Percentiles rank a stretch among this genome's conserved stretches.
Conservation (phyloP, 2,888 invertebrate genomes). For the Drosophila buzzatii region DNA sequence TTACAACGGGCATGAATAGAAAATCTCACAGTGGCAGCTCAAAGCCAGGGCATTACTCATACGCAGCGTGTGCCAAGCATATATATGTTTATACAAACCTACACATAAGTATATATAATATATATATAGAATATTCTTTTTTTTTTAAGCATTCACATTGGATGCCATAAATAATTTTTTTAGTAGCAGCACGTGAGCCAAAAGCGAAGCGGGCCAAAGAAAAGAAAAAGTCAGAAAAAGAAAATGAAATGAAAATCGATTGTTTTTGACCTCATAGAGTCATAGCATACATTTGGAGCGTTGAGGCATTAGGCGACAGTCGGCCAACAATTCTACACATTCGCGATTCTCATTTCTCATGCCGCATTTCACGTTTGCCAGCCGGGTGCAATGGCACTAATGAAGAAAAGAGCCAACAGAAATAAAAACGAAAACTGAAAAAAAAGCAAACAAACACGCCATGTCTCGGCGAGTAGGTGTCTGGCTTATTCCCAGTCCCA, state of each 20-base stretch:
- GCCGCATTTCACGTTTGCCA: slow-evolving; percentile 20
- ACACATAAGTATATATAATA: not conserved
- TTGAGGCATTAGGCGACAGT: slow-evolving; percentile 59
- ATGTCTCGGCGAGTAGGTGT: slow-evolving; percentile 53
- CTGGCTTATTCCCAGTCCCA: slow-evolving; percentile 46
- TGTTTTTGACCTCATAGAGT: slow-evolving; percentile 82
- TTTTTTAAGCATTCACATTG: slow-evolving; percentile 29
- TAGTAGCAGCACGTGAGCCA: slow-evolving; percentile 65
- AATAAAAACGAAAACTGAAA: slow-evolving; percentile 56
- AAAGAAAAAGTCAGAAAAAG: slow-evolving; percentile 47
- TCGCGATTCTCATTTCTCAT: slow-evolving; percentile 27
- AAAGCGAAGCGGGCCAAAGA: slow-evolving; percentile 44
- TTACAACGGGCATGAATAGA: slow-evolving; percentile 36
- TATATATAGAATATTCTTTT: slow-evolving; percentile 15
- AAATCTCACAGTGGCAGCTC: slow-evolving; percentile 11
- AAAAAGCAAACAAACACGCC: slow-evolving; percentile 74
- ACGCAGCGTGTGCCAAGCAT: slow-evolving; percentile 37
- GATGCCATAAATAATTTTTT: slow-evolving; percentile 30
- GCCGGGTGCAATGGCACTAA: slow-evolving; percentile 75
- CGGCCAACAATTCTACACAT: slow-evolving; percentile 40
- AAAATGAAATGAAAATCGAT: slow-evolving; percentile 78
- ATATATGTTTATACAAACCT: not conserved
- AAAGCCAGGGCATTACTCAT: slow-evolving; percentile 30
- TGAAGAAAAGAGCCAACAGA: slow-evolving; percentile 48
- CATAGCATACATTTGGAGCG: slow-evolving; percentile 66